Evolutionary conservation across 1,140 invertebrate species (phyloP).

Genomic region (Drosophila mayri): DNA sequence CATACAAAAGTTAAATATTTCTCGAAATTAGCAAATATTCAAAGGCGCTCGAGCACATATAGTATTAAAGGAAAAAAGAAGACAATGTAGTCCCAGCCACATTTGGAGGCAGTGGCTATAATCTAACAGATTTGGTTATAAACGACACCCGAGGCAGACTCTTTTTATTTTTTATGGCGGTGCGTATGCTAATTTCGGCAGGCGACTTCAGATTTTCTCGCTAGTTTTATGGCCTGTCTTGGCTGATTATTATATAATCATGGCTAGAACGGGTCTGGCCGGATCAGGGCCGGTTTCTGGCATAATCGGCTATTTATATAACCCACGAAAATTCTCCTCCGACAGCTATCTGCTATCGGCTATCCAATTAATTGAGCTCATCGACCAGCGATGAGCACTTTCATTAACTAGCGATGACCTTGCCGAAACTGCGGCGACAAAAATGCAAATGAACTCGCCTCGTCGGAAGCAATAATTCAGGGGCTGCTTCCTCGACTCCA

Average conservation of each 20-base stretch:
- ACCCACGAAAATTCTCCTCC: conserved; percentile 58
- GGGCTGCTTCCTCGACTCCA: conserved; percentile 40
- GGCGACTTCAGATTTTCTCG: conserved; percentile 59
- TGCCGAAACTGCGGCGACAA: conserved; percentile 58
- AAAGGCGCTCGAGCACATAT: background rate
- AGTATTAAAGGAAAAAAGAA: conserved; percentile 20
- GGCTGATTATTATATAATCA: conserved; percentile 73
- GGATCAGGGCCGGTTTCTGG: conserved; percentile 64
- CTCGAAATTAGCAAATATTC: conserved; percentile 51
- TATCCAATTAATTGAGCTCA: conserved; percentile 70
- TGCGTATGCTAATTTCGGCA: conserved; percentile 73
- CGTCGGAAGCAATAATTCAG: conserved; percentile 55
- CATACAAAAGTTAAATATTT: conserved; percentile 55
- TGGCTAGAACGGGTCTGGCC: conserved; percentile 60
- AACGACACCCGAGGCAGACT: conserved; percentile 37
- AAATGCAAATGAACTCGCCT: conserved; percentile 54
- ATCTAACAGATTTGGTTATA: conserved; percentile 61
- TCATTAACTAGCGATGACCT: conserved; percentile 69
- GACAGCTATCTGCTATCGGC: conserved; percentile 1
- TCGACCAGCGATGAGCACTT: conserved; percentile 57
- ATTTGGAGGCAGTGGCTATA: conserved; percentile 25
- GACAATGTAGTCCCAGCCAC: conserved; percentile 11
- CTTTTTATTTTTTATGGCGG: conserved; percentile 47
- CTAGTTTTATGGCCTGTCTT: conserved; percentile 61
- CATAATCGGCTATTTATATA: conserved; percentile 75